Conservation (phyloP, 2,888 invertebrate genomes). For the Parascotia fuliginaria region DNA sequence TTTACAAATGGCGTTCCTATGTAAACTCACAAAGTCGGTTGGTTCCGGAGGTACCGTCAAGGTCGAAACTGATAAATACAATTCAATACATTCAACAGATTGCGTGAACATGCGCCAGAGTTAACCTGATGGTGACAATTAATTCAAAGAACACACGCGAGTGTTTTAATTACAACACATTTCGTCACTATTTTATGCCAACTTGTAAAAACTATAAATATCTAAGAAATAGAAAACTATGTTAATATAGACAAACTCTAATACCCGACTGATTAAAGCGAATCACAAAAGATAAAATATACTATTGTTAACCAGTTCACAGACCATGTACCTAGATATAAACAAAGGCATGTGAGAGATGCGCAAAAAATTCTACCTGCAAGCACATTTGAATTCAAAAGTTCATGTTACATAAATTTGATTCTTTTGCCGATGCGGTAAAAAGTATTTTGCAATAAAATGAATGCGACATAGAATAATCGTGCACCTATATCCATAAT, state of each 20-base stretch:
- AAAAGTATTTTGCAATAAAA: slow-evolving; percentile 45
- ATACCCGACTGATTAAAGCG: slow-evolving; percentile 42
- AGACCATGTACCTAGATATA: slow-evolving; percentile 51
- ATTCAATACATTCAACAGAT: slow-evolving; percentile 60
- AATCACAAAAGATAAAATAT: slow-evolving; percentile 40
- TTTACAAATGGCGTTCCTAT: slow-evolving; percentile 60
- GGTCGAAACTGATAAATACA: slow-evolving; percentile 71
- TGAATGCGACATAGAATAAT: slow-evolving; percentile 34
- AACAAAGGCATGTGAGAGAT: slow-evolving; percentile 59
- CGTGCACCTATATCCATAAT: slow-evolving; percentile 41
- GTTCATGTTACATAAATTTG: slow-evolving; percentile 41
- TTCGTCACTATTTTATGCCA: slow-evolving; percentile 41
- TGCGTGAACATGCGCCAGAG: slow-evolving; percentile 55
- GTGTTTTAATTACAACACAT: slow-evolving; percentile 43
- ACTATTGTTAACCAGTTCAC: slow-evolving; percentile 55
- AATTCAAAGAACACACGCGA: slow-evolving; percentile 49
- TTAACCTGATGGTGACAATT: slow-evolving; percentile 58
- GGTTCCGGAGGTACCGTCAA: slow-evolving; percentile 71
- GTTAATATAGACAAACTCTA: slow-evolving; percentile 24
- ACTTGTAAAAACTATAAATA: slow-evolving; percentile 34
- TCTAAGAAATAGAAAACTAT: slow-evolving; percentile 33
- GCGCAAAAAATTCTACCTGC: slow-evolving; percentile 67
- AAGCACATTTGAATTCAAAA: slow-evolving; percentile 46
- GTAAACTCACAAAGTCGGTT: slow-evolving; percentile 61
- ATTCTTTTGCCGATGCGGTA: slow-evolving; percentile 44